phyloP scores from a whole-genome alignment of 2,797 vertebrate species.

The Phrynocephalus guinanensis region DNA sequence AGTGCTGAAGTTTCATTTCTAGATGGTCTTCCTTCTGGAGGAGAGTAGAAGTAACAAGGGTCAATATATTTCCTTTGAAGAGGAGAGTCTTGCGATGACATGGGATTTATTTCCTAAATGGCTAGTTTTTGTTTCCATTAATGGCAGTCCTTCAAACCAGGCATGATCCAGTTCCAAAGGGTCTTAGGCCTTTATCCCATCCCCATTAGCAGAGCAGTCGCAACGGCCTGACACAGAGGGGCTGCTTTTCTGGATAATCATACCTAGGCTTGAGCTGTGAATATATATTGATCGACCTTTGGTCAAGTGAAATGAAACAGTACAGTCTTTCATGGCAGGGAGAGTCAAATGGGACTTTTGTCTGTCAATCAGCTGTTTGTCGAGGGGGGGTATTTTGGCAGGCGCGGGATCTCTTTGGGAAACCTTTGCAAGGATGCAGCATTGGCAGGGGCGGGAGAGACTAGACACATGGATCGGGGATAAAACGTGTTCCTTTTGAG shows the following conservation, averaged over 20 bases:
- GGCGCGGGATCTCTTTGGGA: conserved; percentile 8
- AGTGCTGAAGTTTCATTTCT: conserved; percentile 58
- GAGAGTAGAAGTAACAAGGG: conserved; percentile 18
- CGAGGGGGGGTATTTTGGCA: too few relatives aligned
- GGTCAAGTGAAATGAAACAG: conserved; percentile 15
- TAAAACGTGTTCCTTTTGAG: neutral
- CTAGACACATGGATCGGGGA: neutral
- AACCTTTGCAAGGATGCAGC: neutral
- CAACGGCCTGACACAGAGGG: neutral
- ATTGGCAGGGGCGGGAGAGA: neutral
- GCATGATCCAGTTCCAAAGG: neutral
- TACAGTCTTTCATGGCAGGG: conserved; percentile 49
- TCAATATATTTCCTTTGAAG: neutral
- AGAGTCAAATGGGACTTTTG: conserved; percentile 9
- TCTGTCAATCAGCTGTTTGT: conserved; percentile 29
- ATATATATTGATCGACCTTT: too few relatives aligned
- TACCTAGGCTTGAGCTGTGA: neutral
- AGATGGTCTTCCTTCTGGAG: conserved; percentile 52
- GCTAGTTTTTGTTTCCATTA: neutral
- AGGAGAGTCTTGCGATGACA: neutral
- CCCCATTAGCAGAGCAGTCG: neutral
- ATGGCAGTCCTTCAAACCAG: neutral
- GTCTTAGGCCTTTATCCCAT: neutral
- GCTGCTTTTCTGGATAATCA: neutral
- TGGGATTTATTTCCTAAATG: neutral